Percentiles rank a stretch among this genome's conserved stretches.
These are phyloP conservation scores for Oncorhynchus kisutch DNA, from an alignment of 2,113 vertebrate species.

Conservation along the genomic window DNA sequence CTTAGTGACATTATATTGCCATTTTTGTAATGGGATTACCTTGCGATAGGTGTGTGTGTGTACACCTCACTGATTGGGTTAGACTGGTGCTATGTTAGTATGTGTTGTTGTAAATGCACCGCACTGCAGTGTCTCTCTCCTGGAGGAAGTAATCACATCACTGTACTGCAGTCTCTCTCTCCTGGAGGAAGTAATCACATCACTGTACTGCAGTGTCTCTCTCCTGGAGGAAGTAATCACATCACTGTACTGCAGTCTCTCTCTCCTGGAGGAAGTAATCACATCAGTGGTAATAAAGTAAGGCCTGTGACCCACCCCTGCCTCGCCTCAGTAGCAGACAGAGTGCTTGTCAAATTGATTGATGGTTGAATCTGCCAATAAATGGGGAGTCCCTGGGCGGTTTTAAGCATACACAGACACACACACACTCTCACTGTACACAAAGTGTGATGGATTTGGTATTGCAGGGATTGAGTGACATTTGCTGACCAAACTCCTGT, in stretches of 20 bases:
- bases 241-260: no score
- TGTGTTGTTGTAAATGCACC: background rate
- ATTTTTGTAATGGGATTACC: background rate
- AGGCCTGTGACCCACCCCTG: constrained; percentile 33
- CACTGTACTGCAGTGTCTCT: no score
- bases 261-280: constrained; percentile 32
- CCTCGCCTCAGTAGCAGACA: constrained; percentile 21
- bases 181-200: background rate
- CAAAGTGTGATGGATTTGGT: constrained; percentile 15
- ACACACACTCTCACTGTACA: background rate
- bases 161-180: background rate
- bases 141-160: background rate
- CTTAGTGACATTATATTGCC: background rate
- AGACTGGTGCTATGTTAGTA: background rate
- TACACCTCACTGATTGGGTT: background rate
- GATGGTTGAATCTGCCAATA: constrained; percentile 52
- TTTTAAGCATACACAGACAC: constrained; percentile 24
- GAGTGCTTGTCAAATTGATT: constrained; percentile 48
- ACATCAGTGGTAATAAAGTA: constrained; percentile 51
- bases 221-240: no score
- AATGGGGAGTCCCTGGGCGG: constrained; percentile 30
- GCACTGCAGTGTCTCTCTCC: background rate
- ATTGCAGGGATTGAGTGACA: constrained; percentile 1
- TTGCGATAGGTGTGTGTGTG: background rate
- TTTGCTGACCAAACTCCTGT: constrained; percentile 26